Evolutionary conservation across 2,888 invertebrate genomes (phyloP), one percentile per base, ranked within the genome.

Genomic region (Polylopha cassiicola): DNA sequence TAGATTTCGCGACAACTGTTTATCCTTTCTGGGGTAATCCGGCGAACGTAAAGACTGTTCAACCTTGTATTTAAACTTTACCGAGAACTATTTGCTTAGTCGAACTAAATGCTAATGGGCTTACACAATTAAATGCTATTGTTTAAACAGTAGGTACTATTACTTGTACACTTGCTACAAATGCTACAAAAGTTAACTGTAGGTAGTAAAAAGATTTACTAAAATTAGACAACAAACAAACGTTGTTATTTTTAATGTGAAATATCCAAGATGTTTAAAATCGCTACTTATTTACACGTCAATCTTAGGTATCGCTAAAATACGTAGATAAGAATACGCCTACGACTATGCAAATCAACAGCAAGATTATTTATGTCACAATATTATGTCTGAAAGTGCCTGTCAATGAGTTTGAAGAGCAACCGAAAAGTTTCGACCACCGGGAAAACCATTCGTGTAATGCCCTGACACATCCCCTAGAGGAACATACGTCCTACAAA

Each of bases 361-460:
- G n/a, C n/a, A n/a, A n/a, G n/a, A n/a, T n/a, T n/a, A n/a, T n/a
- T 58, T 50, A 17, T 15, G 20, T 30, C 13, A 11, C 21, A 31
- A 31, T 39, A 44, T 36, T 39, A 39, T 30, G 36, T 41, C 34
- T 30, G 36, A 44, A 46, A 43, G 39, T 43, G 43, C 36, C 46
- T 46, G 43, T 66, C 66, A 64, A 69, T 71, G 63, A 64, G 59
- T 68, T 69, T 65, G 59, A 64, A 65, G 61, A 70, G 67, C 61
- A 61, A 64, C 57, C 55, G 54, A 55, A 54, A 68, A 74, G 63
- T 73, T 72, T 55, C 43, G 56, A 55, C 70, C 64, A 52, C 38
- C 46, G 73, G 69, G 73, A 66, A 47, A 61, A 63, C 66, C 70
- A 57, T 56, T 48, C 48, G 54, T 60, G 60, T 65, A 65, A 58